Percentiles rank a stretch among this genome's conserved stretches.
phyloP scores from a whole-genome alignment of 2,113 vertebrate species.

The Zingel zingel region DNA sequence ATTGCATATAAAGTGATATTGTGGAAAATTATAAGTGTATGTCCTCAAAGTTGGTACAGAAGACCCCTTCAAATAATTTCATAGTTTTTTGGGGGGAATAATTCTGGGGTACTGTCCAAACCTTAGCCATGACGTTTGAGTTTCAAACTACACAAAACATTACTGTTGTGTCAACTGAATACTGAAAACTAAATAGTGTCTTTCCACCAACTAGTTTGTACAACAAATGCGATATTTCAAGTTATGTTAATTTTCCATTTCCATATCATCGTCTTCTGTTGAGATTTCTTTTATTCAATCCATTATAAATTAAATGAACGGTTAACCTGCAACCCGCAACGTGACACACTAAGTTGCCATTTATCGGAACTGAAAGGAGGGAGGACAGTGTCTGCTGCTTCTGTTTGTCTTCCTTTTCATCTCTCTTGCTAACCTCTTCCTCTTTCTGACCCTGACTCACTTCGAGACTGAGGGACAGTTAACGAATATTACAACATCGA shows the following conservation, averaged over 20 bases:
- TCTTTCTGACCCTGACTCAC: constrained; percentile 79
- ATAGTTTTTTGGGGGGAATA: not conserved
- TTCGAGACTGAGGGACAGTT: constrained; percentile 55
- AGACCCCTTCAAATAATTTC: not conserved
- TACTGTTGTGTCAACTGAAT: not conserved
- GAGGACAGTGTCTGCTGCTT: constrained; percentile 33
- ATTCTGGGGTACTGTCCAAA: not conserved
- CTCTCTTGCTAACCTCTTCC: constrained; percentile 70
- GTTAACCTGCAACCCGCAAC: constrained; percentile 35
- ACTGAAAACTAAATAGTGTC: too few relatives aligned
- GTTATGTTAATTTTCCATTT: constrained; percentile 5
- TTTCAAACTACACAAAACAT: not conserved
- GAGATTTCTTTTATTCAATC: not conserved
- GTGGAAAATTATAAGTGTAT: not conserved
- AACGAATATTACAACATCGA: constrained; percentile 75
- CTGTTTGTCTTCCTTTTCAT: constrained; percentile 58
- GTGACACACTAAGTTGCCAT: constrained; percentile 34
- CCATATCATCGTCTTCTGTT: not conserved
- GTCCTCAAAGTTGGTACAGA: not conserved
- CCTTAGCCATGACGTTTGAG: too few relatives aligned
- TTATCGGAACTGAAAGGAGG: constrained; percentile 65
- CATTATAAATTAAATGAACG: constrained; percentile 12
- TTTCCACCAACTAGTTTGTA: not conserved
- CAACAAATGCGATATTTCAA: constrained; percentile 1
- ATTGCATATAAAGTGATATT: not conserved